phyloP scores from a whole-genome alignment of 2,888 invertebrate species.

The Papilio demoleus region DNA sequence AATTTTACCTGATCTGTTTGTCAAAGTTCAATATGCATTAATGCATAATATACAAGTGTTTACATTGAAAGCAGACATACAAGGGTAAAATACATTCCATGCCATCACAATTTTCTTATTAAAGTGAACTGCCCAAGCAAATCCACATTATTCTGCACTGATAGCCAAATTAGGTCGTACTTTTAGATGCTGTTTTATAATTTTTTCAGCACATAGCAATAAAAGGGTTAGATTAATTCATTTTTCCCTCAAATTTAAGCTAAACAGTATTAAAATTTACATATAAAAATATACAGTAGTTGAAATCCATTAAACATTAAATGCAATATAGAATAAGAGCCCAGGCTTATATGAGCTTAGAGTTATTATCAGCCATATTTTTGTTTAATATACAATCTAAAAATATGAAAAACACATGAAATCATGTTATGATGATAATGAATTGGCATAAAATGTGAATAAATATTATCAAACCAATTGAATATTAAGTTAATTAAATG shows the following conservation, averaged over 20 bases:
- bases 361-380: slow-evolving; percentile 15
- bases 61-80: neutral
- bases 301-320: slow-evolving; percentile 20
- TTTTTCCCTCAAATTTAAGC: neutral
- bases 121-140: too few relatives aligned
- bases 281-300: slow-evolving; percentile 24
- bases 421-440: neutral
- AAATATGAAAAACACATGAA: slow-evolving; percentile 9
- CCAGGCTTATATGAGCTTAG: neutral
- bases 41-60: neutral
- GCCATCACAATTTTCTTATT: neutral
- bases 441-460: slow-evolving; percentile 3
- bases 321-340: slow-evolving; percentile 28
- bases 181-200: too few relatives aligned
- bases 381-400: slow-evolving; percentile 10
- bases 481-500: neutral
- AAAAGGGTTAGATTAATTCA: too few relatives aligned
- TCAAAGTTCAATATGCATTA: neutral
- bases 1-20: neutral
- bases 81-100: neutral
- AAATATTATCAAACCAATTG: neutral
- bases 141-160: too few relatives aligned
- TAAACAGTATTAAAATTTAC: slow-evolving; percentile 17
- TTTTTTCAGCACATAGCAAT: too few relatives aligned
- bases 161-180: too few relatives aligned